Base-by-base conservation (phyloP, 2,797 vertebrate genomes). In the Danio tinwini region DNA sequence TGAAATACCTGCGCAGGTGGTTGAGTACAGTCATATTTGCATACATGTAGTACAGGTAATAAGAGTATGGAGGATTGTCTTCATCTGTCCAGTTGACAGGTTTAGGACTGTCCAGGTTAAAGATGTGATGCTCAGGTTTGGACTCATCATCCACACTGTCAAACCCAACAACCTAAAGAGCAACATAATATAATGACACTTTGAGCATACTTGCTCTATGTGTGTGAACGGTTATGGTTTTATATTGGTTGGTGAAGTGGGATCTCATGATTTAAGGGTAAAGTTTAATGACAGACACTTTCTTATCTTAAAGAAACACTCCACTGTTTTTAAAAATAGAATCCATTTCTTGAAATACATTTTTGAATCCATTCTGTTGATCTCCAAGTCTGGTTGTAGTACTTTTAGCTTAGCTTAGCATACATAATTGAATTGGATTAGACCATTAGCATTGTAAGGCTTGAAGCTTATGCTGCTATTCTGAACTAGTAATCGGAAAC, bases 81-180 rank as follows among this genome's bases (percentile, higher is more conserved):
- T 96, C 96, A n/a, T 92, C 95, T 2, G 92, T 97, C 98, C 98
- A 99, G 87, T 93, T 90, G 70, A 90, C 96, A 21, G 98, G 98
- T 88, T 92, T 93, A 2, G 97, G 97, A 86, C 97, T 99, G 87
- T 97, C 97, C 85, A 96, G 90, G 62, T 97, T 97, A 89, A 99
- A 99, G 95, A 99, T 98, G 81, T 98, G 97, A 76, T 97, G 96
- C 42, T 97, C 98, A 17, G 98, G 97, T 89, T 98, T 98, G 61
- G 97, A 99, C 86, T 99, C 98, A 29, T 99, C 98, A 58, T 98
- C 97, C 78, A 99, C 98, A 1, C 97, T 98, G 90, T 99, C 98
- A 58, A 99, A 98, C 0, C 97, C 98, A 3, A 97, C 96, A 78
- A 99, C 96, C 98, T 99, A 88, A 53, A 19, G 47, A 9, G 53